Evolutionary conservation across 2,113 vertebrate species (phyloP).

Genomic region (Telmatochromis brachygnathus): DNA sequence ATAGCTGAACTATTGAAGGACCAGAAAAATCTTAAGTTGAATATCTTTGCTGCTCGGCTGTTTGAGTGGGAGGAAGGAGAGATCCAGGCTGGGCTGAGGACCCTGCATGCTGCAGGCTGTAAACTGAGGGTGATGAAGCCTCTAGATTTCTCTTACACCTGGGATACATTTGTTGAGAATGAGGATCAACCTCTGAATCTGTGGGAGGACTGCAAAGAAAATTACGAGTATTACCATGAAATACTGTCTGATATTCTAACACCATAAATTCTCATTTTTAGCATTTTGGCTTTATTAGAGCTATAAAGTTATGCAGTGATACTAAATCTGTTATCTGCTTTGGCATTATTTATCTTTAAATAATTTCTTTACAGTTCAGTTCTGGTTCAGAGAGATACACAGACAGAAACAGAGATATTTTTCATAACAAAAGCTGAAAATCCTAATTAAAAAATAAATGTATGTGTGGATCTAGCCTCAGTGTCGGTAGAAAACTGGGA

Average conservation of each 20-base stretch:
- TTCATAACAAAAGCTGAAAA: background rate
- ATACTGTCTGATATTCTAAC: constrained; percentile 84
- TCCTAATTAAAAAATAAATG: background rate
- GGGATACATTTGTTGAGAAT: constrained; percentile 92
- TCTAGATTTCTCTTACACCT: constrained; percentile 88
- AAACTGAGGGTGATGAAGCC: constrained; percentile 91
- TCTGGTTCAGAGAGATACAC: background rate
- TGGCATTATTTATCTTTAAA: background rate
- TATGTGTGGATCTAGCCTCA: background rate
- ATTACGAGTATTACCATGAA: constrained; percentile 87
- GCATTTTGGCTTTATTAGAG: background rate
- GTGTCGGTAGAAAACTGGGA: background rate
- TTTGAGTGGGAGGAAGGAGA: constrained; percentile 92
- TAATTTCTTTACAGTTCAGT: background rate
- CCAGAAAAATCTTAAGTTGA: constrained; percentile 74
- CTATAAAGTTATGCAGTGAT: background rate
- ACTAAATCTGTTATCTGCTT: background rate
- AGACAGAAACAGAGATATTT: background rate
- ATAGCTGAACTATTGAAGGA: constrained; percentile 72
- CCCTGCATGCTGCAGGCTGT: constrained; percentile 79
- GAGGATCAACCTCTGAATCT: constrained; percentile 81
- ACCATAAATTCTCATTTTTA: background rate
- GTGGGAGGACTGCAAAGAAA: constrained; percentile 96
- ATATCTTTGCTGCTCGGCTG: constrained; percentile 80
- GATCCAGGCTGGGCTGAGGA: constrained; percentile 76